Base-by-base conservation (phyloP, 2,888 invertebrate species). In the Epiperipatus broadwayi region DNA sequence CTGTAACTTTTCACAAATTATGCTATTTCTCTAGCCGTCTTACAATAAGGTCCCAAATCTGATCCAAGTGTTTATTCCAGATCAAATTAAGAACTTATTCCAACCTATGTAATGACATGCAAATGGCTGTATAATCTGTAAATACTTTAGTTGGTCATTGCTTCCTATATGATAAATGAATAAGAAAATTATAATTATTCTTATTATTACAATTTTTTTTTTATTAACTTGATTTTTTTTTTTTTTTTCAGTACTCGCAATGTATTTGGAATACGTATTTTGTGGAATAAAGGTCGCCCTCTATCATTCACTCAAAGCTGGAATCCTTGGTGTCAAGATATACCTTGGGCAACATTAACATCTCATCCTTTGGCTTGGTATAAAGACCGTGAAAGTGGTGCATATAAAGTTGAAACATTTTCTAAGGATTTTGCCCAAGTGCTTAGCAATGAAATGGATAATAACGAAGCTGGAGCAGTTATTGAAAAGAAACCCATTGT, bases 311-410 rank as follows among this genome's bases (percentile, higher is more conserved):
- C 55, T n/a, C 57, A 61, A 48, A 51, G 72, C 42, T 84, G 84
- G 84, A 83, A 83, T 58, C 83, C 83, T 0, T 79, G 79, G 61
- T 71, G 72, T 45, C 71, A 70, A 42, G 71, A 76, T 41, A 74
- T 81, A 44, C 83, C 83, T 0, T 77, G 73, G 61, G 58, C 72
- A 21, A 81, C 80, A 0, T 74, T 76, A 48, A 71, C 77, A 1
- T 78, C 77, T 39, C 84, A 84, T 60, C 83, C 81, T 5, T 46
- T 59, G 18, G 46, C 35, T 21, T 40, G 42, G 19, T 45, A 44
- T 32, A 43, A 45, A 16, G 43, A 57, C 40, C 49, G 47, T 3
- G 58, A 60, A 40, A 58, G 56, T 1, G 47, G 49, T 15, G 54
- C 53, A 10, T 59, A 53, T 47, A 59, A 59, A 38, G 58, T 59